Base-by-base conservation (phyloP, 1,140 invertebrate genomes). In the Augochlora pura region DNA sequence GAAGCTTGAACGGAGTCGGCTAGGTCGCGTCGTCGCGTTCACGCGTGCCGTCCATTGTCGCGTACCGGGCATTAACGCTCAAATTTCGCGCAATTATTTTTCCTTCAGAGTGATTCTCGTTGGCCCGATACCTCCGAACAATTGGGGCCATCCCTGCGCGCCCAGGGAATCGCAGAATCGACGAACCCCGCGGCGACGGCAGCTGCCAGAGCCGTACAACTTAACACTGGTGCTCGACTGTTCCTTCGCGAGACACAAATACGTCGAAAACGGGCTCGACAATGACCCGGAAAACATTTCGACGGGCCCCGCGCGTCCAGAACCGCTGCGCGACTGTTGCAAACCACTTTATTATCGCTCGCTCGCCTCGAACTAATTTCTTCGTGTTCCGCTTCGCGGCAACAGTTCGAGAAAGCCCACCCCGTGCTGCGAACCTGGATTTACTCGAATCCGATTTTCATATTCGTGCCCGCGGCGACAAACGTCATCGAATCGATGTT, bases 51-150 rank as follows among this genome's bases (percentile, higher is more conserved):
- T 38, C 67, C 32, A 60, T 78, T 71, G 67, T 77, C 60, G 75
- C 46, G 10, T 0, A 10, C 49, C 3, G 10, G 39, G 72, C 79
- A 82, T 78, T 71, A 82, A 38, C 69, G 63, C n/a, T 76, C 71
- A 59, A 65, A 77, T 69, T 18, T 82, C 66, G 82, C 81, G 86
- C 85, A 91, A 91, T 91, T 91, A 91, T 91, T 91, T 91, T 91
- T 91, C 90, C 90, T 90, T 82, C 80, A 91, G 88, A 91, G 77
- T 88, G 90, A 89, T 86, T 91, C 86, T 57, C 88, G 80, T 79
- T 86, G 90, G 87, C 87, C 83, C 85, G 90, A 84, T 90, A 91
- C 87, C 84, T 90, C 86, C 84, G 90, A 87, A 91, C 90, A 91
- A 91, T 91, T 83, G 85, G n/a, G 23, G 4, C 71, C 67, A 65